Conservation (phyloP, 2,797 vertebrate genomes). For the Spatula versicolor region DNA sequence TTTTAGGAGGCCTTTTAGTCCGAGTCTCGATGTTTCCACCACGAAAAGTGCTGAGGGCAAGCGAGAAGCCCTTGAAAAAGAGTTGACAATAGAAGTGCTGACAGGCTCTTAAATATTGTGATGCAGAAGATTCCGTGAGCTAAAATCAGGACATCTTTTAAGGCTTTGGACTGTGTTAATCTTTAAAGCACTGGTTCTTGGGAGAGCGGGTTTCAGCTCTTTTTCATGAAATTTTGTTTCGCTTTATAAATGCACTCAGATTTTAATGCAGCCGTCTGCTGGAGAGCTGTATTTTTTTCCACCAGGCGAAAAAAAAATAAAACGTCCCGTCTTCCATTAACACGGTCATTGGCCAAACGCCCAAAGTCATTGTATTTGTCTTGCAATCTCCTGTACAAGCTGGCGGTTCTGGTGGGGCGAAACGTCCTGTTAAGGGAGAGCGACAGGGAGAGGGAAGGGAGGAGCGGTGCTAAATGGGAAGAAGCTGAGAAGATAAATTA, state of each 20-base stretch:
- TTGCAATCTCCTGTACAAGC: background rate
- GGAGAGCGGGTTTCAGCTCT: background rate
- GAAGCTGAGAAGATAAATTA: background rate
- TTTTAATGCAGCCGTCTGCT: background rate
- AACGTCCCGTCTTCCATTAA: background rate
- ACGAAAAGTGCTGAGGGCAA: background rate
- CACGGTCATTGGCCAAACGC: background rate
- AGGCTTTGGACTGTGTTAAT: background rate
- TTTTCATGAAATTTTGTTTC: background rate
- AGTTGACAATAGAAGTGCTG: background rate
- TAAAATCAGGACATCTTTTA: background rate
- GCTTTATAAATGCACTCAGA: background rate
- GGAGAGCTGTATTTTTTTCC: background rate
- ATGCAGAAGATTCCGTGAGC: background rate
- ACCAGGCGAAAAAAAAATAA: accelerated
- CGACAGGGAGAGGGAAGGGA: accelerated
- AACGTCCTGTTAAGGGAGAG: background rate
- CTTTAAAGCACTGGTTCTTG: background rate
- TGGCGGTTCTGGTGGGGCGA: background rate
- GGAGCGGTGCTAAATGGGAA: background rate
- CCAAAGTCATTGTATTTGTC: background rate
- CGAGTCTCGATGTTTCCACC: background rate
- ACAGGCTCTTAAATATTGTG: background rate
- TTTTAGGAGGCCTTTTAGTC: background rate
- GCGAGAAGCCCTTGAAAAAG: background rate